phyloP scores from a whole-genome alignment of 1,140 invertebrate species.

The Littorina saxatilis region DNA sequence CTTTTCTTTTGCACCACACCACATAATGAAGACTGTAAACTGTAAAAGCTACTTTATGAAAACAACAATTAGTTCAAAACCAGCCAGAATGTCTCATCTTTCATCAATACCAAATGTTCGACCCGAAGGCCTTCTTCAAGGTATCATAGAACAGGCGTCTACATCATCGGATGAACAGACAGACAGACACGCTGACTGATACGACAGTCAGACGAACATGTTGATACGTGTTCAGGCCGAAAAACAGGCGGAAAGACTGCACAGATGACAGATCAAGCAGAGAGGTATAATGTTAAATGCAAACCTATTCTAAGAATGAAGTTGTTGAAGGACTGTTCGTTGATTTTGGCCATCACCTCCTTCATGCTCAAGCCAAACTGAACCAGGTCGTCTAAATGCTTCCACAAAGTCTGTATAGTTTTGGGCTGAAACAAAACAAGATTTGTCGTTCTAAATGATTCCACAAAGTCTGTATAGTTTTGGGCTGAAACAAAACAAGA shows the following conservation, averaged over 20 bases:
- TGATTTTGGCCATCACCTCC: conserved; percentile 94
- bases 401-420: conserved; percentile 21
- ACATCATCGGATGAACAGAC: not conserved
- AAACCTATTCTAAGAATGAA: conserved; percentile 94
- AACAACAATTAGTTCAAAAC: no score
- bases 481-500: conserved; percentile 95
- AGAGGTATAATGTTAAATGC: not conserved
- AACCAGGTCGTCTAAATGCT: conserved; percentile 79
- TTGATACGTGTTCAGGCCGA: not conserved
- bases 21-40: no score
- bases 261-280: not conserved
- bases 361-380: conserved; percentile 95
- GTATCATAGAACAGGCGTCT: no score
- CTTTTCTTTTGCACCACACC: no score
- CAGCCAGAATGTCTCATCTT: no score
- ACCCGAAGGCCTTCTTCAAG: no score
- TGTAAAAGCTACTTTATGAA: no score
- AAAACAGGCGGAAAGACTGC: not conserved
- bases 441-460: conserved; percentile 79
- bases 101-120: no score
- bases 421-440: conserved; percentile 94
- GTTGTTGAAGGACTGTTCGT: conserved; percentile 96
- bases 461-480: conserved; percentile 23
- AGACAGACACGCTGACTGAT: not conserved
- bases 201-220: not conserved